Conservation (phyloP, 2,888 invertebrate species). For the Eilema caniola region DNA sequence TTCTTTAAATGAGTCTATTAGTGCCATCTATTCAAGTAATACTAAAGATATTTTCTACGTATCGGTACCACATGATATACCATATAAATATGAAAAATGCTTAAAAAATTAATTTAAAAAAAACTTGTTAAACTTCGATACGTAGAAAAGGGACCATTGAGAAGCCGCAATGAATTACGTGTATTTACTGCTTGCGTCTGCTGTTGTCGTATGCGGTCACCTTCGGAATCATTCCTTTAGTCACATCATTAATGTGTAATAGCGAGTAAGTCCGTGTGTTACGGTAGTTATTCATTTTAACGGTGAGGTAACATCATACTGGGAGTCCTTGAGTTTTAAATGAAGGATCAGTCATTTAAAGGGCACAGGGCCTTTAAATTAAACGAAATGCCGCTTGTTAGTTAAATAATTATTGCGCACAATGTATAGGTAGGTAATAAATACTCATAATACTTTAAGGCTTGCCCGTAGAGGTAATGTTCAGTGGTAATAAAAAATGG, state of each 20-base stretch:
- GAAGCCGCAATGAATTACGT: too few relatives aligned
- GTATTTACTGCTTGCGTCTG: too few relatives aligned
- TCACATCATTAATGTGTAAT: conserved; percentile 52
- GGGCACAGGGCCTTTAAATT: neutral
- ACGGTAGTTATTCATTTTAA: conserved; percentile 17
- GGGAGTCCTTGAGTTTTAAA: conserved; percentile 15
- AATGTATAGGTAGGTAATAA: neutral
- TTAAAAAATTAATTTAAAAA: too few relatives aligned
- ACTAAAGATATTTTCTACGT: too few relatives aligned
- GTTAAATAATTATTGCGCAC: neutral
- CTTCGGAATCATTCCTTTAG: too few relatives aligned
- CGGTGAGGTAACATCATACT: conserved; percentile 10
- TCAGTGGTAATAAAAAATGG: neutral
- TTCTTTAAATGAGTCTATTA: too few relatives aligned
- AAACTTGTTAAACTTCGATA: too few relatives aligned
- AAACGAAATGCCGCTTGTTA: neutral
- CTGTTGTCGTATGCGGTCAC: too few relatives aligned
- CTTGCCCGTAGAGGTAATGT: neutral
- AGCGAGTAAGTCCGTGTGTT: conserved; percentile 38
- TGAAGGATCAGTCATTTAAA: neutral
- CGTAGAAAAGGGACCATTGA: too few relatives aligned
- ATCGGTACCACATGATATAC: too few relatives aligned
- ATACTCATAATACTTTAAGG: neutral
- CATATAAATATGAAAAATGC: too few relatives aligned
- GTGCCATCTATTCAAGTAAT: too few relatives aligned